These are phyloP conservation scores for Tetragonisca angustula DNA, from an alignment of 2,888 invertebrate genomes.

Conservation along the genomic window DNA sequence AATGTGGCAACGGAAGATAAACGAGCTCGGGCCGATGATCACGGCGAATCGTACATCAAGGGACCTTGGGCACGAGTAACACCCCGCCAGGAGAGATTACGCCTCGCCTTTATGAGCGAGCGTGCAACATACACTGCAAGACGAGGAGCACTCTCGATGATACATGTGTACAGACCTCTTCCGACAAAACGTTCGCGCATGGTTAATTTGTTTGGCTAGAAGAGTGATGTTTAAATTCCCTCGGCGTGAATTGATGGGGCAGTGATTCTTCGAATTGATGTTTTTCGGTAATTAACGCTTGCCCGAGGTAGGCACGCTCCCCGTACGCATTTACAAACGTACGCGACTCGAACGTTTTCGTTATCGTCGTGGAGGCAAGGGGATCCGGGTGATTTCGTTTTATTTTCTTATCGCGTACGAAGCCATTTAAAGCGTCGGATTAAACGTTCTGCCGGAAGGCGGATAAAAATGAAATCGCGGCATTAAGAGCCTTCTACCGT, in stretches of 20 bases:
- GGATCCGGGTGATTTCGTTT: no score
- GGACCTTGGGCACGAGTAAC: conserved; percentile 33
- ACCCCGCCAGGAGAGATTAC: conserved; percentile 29
- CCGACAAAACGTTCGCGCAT: background rate
- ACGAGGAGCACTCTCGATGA: conserved; percentile 1
- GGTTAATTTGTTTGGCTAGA: conserved; percentile 16
- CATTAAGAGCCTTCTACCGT: conserved; percentile 26
- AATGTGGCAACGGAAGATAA: conserved; percentile 37
- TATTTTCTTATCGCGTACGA: background rate
- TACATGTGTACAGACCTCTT: background rate
- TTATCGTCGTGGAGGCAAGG: conserved; percentile 7
- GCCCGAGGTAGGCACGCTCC: background rate
- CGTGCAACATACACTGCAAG: background rate
- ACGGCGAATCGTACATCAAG: conserved; percentile 20
- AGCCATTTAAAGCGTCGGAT: background rate
- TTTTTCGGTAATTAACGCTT: background rate
- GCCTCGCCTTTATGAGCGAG: background rate
- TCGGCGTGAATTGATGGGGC: conserved; percentile 5
- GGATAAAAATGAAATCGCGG: conserved; percentile 10
- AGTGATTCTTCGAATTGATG: background rate
- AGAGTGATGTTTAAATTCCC: conserved; percentile 14
- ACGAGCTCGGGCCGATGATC: conserved; percentile 50
- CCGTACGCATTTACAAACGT: no score
- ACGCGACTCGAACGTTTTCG: no score
- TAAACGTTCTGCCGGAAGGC: conserved; percentile 15